Percentiles rank a stretch among this genome's conserved stretches.
Conservation (phyloP, 2,113 vertebrate species). For the Chaetorhynchus papuensis region DNA sequence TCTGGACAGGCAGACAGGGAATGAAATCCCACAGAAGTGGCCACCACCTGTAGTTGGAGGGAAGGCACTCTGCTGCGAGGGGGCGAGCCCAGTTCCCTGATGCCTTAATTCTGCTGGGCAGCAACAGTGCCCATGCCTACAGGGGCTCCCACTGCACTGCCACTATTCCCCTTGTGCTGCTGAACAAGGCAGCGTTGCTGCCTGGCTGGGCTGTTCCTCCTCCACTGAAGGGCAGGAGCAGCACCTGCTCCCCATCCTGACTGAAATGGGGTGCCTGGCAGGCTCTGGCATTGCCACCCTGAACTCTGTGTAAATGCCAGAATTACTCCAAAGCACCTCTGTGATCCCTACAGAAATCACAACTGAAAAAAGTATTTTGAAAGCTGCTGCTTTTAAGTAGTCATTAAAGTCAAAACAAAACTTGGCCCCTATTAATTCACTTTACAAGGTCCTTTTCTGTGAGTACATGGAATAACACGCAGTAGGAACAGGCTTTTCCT, state of each 20-base stretch:
- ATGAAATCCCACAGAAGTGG: not conserved
- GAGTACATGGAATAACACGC: fast-evolving
- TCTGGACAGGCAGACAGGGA: not conserved
- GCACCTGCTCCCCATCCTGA: not conserved
- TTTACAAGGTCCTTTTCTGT: not conserved
- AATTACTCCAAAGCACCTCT: not conserved
- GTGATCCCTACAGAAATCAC: not conserved
- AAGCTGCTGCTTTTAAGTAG: not conserved
- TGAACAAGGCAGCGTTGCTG: fast-evolving
- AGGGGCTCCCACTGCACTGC: fast-evolving
- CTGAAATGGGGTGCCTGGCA: fast-evolving
- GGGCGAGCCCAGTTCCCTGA: not conserved
- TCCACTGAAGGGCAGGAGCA: not conserved
- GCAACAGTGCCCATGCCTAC: not conserved
- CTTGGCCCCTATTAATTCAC: not conserved
- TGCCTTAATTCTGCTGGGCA: not conserved
- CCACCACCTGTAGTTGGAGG: fast-evolving
- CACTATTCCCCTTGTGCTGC: not conserved
- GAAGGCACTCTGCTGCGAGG: fast-evolving
- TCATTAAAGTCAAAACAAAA: not conserved
- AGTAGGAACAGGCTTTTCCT: not conserved
- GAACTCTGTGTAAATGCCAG: not conserved
- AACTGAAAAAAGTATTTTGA: not conserved
- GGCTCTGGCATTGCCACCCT: not conserved
- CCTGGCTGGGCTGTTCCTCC: fast-evolving